Evolutionary conservation across 37 sponge, comb jelly and placozoan species (phyloP).

Genomic region (Bolinopsis microptera): DNA sequence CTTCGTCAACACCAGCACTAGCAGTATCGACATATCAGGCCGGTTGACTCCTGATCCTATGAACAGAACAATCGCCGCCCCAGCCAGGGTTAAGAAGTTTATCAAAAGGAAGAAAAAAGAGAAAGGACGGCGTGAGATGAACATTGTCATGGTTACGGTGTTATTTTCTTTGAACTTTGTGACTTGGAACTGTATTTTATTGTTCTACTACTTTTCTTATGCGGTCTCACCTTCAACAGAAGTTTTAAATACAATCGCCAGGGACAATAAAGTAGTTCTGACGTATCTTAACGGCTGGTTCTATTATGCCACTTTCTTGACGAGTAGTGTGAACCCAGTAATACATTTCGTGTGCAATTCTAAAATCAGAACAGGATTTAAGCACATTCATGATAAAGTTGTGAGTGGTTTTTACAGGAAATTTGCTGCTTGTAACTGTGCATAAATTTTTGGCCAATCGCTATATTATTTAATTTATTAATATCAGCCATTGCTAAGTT

Average conservation of each 20-base stretch:
- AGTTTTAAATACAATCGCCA: not conserved
- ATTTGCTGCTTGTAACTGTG: not conserved
- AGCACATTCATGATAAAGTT: not conserved
- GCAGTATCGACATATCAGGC: too few species aligned
- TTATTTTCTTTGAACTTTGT: conserved; percentile 35
- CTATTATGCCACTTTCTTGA: conserved; percentile 38
- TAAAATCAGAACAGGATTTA: not conserved
- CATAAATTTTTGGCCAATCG: too few species aligned
- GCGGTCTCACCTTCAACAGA: not conserved
- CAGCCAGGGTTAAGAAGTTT: too few species aligned
- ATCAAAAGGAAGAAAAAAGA: too few species aligned
- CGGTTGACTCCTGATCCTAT: too few species aligned
- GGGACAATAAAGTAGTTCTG: not conserved
- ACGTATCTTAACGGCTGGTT: conserved; percentile 43
- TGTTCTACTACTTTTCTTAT: conserved; percentile 28
- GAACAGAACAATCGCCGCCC: too few species aligned
- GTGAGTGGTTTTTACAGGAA: not conserved
- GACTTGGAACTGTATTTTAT: not conserved
- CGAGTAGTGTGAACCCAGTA: conserved; percentile 40
- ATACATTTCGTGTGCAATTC: conserved; percentile 61
- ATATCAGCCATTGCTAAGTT: too few species aligned
- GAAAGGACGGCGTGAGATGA: not conserved
- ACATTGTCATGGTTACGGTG: conserved; percentile 13
- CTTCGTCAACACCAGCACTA: too few species aligned
- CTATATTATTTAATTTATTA: too few species aligned